Evolutionary conservation across 2,113 vertebrate genomes (phyloP).

Genomic region (Antechinus flavipes): DNA sequence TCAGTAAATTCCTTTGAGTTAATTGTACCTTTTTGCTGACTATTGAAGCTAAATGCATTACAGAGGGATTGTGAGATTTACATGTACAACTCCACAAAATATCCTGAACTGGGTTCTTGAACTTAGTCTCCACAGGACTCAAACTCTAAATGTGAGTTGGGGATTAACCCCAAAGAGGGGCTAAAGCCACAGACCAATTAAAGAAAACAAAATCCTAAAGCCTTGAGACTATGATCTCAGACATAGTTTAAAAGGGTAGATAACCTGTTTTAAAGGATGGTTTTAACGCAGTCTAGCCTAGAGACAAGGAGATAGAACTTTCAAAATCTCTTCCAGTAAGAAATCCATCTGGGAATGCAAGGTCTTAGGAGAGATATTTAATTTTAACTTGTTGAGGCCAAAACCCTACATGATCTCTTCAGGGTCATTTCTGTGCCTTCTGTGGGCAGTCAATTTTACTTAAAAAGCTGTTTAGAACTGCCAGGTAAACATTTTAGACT

Average conservation of each 20-base stretch:
- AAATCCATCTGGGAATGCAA: neutral
- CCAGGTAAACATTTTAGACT: constrained; percentile 29
- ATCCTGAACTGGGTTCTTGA: neutral
- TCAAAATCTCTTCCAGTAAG: neutral
- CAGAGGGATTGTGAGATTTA: neutral
- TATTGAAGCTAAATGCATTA: neutral
- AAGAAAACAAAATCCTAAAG: neutral
- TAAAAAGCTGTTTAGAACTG: constrained; percentile 9
- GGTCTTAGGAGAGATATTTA: neutral
- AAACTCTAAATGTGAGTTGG: neutral
- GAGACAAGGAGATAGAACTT: constrained; percentile 12
- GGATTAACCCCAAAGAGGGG: neutral
- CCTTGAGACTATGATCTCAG: neutral
- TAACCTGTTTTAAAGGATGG: neutral
- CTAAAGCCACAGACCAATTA: neutral
- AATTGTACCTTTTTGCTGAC: neutral
- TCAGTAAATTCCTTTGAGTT: neutral
- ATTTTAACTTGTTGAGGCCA: neutral
- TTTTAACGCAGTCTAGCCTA: neutral
- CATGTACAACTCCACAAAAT: neutral
- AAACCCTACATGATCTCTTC: constrained; percentile 8
- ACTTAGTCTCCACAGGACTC: neutral
- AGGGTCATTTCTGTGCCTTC: constrained; percentile 20
- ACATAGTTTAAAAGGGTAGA: neutral
- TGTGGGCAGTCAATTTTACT: neutral